These are phyloP conservation scores for Bicyclus anynana DNA, from an alignment of 1,140 invertebrate species.

Conservation along the genomic window DNA sequence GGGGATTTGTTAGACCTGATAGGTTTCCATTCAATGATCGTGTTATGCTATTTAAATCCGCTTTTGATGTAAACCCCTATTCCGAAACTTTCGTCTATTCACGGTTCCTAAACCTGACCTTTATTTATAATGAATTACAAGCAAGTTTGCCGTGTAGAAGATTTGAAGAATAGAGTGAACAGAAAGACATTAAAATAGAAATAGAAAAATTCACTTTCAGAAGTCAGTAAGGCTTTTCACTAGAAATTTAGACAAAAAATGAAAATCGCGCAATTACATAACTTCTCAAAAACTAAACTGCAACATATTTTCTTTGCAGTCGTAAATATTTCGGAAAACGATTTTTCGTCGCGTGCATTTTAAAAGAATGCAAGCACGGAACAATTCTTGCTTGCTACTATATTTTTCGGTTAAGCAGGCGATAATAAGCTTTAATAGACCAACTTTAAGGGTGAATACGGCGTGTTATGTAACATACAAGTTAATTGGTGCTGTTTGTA, in stretches of 20 bases:
- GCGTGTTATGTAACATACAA: background rate
- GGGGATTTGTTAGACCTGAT: no score
- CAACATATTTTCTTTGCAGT: slow-evolving; percentile 10
- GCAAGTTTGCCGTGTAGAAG: no score
- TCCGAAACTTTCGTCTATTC: no score
- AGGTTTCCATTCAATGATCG: no score
- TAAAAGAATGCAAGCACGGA: slow-evolving; percentile 15
- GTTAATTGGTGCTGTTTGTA: slow-evolving; percentile 7
- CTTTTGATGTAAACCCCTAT: no score
- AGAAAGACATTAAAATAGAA: no score
- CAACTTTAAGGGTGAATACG: background rate
- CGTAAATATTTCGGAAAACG: slow-evolving; percentile 16
- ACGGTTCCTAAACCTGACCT: no score
- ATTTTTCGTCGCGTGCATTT: slow-evolving; percentile 21
- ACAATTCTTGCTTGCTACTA: slow-evolving; percentile 17
- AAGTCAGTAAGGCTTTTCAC: no score
- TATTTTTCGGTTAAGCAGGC: background rate
- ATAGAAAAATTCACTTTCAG: no score
- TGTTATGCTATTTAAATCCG: no score
- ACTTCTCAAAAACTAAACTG: background rate
- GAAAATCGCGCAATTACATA: background rate
- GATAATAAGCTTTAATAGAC: background rate
- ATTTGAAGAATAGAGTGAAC: no score
- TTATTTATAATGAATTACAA: no score
- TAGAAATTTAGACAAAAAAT: background rate